phyloP scores from a whole-genome alignment of 2,113 vertebrate species.

The Oryzias curvinotus region DNA sequence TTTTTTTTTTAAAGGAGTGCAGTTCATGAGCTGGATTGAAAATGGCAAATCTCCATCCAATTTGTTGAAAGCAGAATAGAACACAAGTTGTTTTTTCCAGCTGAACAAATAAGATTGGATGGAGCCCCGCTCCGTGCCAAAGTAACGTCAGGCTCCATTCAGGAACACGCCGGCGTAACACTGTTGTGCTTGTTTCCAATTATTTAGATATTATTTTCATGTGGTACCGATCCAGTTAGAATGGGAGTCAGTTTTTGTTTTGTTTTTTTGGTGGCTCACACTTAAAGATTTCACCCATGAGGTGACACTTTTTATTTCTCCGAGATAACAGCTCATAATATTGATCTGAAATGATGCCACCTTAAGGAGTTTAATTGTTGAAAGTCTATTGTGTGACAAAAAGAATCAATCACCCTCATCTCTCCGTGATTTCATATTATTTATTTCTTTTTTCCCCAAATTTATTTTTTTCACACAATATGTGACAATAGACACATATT shows the following conservation, averaged over 20 bases:
- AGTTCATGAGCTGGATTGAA: slow-evolving; percentile 33
- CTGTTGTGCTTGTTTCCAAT: slow-evolving; percentile 8
- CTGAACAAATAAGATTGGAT: slow-evolving; percentile 37
- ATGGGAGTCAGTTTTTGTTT: neutral
- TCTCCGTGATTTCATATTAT: neutral
- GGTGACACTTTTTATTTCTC: too few relatives aligned
- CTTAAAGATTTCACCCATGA: neutral
- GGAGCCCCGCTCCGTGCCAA: slow-evolving; percentile 5
- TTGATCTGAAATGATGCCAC: too few relatives aligned
- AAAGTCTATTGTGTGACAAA: too few relatives aligned
- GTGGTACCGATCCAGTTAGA: neutral
- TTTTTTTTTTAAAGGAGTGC: neutral
- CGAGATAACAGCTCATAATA: too few relatives aligned
- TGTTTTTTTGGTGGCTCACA: neutral
- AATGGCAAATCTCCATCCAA: slow-evolving; percentile 48
- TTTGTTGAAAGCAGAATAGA: slow-evolving; percentile 34
- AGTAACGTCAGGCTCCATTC: slow-evolving; percentile 24
- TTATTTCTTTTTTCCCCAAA: neutral
- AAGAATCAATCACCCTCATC: too few relatives aligned
- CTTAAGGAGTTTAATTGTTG: too few relatives aligned
- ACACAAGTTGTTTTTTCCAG: slow-evolving; percentile 15
- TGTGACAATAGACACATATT: neutral
- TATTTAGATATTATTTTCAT: slow-evolving; percentile 11
- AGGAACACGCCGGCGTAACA: neutral
- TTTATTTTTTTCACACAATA: neutral